Evolutionary conservation across 2,888 invertebrate species (phyloP), one percentile per base, ranked within the genome.

Genomic region (Xestia ashworthii): DNA sequence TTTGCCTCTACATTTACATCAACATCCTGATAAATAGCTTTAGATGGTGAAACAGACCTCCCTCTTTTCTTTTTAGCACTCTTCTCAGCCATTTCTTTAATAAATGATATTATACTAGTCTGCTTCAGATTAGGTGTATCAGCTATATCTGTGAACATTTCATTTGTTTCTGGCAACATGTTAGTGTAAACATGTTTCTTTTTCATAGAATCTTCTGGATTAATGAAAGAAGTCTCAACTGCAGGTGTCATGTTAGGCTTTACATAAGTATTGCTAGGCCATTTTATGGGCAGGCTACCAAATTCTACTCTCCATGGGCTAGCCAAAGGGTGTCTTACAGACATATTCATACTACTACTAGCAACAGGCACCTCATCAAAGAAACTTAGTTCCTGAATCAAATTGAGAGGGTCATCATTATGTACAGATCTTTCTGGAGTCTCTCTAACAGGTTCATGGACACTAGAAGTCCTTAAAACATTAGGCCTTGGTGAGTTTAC

Each of bases 221-320:
- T 94, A 0, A 96, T 92, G 75, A 95, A 96, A 9, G 96, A 96
- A 75, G 94, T 92, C 81, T 97, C 97, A 32, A 96, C 93, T 19
- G 97, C 96, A 62, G 97, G 97, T 65, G 97, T 97, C 97, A 97
- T 96, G 78, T 97, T 95, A 14, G 97, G 84, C 85, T 97, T 97
- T 0, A 96, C 92, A 89, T 96, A 95, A 11, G 95, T 92, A 80
- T 96, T 95, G 8, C 91, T 93, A 76, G 93, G 96, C 96, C 96
- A 97, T 90, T 94, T 97, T 76, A 96, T 94, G 8, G 96, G 95
- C 70, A 96, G 89, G 74, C 89, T 94, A 22, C 92, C 92, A 89
- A 96, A 96, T 85, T 97, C 95, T 2, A 94, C 95, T 76, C 97
- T 91, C 97, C 97, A 97, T 2, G 97, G 97, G 71, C 96, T 97